Percentiles rank a stretch among this genome's conserved stretches.
Evolutionary conservation across 2,113 vertebrate species (phyloP).

Genomic region (Columbina picui): DNA sequence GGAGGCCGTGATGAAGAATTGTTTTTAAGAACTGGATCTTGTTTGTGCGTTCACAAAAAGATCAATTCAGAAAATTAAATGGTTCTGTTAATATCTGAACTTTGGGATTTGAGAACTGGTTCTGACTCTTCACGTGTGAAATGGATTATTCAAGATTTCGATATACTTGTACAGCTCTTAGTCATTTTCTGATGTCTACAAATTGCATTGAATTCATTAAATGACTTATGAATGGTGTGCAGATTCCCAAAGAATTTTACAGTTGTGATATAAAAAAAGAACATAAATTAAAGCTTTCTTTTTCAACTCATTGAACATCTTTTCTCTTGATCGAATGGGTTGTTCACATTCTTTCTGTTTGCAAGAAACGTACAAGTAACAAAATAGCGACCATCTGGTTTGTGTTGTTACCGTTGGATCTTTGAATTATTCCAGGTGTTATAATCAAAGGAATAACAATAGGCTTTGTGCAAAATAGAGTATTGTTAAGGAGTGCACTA

Average conservation of each 20-base stretch:
- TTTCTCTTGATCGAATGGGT: background rate
- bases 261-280: background rate
- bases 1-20: background rate
- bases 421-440: background rate
- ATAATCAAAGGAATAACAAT: background rate
- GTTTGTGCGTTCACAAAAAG: background rate
- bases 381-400: background rate
- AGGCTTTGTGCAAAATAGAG: background rate
- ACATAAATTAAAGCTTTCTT: background rate
- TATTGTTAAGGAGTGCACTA: background rate
- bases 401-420: background rate
- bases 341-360: background rate
- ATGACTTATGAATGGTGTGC: background rate
- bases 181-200: fast-evolving
- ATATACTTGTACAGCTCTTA: background rate
- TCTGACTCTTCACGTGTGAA: background rate
- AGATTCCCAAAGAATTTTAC: background rate
- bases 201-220: background rate
- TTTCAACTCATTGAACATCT: background rate
- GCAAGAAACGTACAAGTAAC: background rate
- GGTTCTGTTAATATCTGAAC: background rate
- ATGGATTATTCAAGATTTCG: background rate
- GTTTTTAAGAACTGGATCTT: background rate
- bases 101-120: background rate
- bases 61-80: background rate